A percentile compares a stretch with the other conserved stretches of the same genome.
Conservation (phyloP, 2,113 vertebrate species). For the Cnemophilus loriae region DNA sequence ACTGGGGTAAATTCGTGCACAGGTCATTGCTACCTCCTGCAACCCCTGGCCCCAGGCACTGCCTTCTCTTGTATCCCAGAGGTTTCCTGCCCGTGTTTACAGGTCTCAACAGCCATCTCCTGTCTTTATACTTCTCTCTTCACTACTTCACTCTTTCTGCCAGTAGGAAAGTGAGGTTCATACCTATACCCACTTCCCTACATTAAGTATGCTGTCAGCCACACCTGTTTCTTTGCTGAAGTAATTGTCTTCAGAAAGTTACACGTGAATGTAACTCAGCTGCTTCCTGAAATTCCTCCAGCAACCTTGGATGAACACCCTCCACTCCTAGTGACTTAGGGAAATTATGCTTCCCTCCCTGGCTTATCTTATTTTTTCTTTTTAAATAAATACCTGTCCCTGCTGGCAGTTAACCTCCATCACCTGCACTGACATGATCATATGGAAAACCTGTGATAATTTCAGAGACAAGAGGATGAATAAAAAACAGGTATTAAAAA, state of each 20-base stretch:
- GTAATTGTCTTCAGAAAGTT: background rate
- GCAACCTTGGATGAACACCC: background rate
- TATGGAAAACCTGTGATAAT: background rate
- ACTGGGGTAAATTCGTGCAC: background rate
- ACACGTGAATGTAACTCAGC: background rate
- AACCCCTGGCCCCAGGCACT: rapidly evolving
- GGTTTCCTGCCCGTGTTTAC: background rate
- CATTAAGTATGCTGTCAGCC: background rate
- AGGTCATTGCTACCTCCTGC: background rate
- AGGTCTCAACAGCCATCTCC: background rate
- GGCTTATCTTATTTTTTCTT: background rate
- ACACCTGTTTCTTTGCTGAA: background rate
- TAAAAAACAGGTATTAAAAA: background rate
- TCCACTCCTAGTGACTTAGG: background rate
- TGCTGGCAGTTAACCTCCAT: background rate
- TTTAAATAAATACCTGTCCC: background rate
- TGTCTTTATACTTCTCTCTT: background rate
- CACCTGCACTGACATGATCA: background rate
- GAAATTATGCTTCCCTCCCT: background rate
- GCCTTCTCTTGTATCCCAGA: background rate
- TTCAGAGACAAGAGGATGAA: background rate
- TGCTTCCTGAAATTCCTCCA: background rate
- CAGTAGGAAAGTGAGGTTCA: background rate
- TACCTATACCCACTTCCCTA: background rate
- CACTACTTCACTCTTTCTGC: background rate